Percentiles rank a stretch among this genome's conserved stretches.
Conservation (phyloP, 2,113 vertebrate genomes). For the Macheiramphus alcinus region DNA sequence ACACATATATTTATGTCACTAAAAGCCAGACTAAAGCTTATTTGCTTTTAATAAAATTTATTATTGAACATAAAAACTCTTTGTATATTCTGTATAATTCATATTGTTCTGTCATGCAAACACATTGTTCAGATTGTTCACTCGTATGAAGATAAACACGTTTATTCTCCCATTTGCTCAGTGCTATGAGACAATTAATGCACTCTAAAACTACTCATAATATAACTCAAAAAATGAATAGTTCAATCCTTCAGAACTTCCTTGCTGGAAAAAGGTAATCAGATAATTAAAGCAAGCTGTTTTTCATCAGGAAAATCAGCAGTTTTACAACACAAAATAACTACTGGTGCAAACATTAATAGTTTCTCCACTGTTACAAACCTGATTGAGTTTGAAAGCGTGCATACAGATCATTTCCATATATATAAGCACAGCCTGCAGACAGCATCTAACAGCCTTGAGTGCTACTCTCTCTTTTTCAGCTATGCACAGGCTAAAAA, state of each 20-base stretch:
- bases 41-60: not conserved
- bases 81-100: not conserved
- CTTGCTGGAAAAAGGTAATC: not conserved
- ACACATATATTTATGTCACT: not conserved
- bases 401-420: not conserved
- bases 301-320: not conserved
- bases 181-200: not conserved
- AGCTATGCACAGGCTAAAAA: not conserved
- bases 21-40: not conserved
- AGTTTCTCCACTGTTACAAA: not conserved
- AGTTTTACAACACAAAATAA: not conserved
- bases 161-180: not conserved
- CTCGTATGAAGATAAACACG: not conserved
- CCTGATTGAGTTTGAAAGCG: not conserved
- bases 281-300: not conserved
- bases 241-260: not conserved
- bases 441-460: not conserved
- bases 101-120: not conserved
- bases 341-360: not conserved
- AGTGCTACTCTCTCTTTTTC: not conserved
- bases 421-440: not conserved
- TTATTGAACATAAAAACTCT: not conserved
- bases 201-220: not conserved
- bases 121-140: not conserved
- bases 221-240: not conserved